Evolutionary conservation across 2,888 invertebrate genomes (phyloP).

Genomic region (Theodoxus fluviatilis): DNA sequence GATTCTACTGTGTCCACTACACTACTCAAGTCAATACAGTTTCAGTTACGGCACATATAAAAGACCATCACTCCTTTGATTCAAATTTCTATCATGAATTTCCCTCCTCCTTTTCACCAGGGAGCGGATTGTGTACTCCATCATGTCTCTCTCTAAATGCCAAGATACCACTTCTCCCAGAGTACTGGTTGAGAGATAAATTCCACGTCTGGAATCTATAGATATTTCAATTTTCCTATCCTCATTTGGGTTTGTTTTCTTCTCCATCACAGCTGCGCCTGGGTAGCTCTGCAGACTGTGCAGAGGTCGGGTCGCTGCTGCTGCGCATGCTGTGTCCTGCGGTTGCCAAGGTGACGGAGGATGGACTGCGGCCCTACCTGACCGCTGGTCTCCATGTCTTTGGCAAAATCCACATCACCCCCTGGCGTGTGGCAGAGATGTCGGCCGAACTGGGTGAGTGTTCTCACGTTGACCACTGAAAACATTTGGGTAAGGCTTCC

Average conservation of each 20-base stretch:
- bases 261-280: constrained; percentile 53
- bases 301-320: constrained; percentile 71
- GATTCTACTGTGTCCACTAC: too few relatives aligned
- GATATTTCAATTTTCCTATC: background rate
- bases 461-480: too few relatives aligned
- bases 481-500: too few relatives aligned
- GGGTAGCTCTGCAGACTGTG: constrained; percentile 56
- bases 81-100: too few relatives aligned
- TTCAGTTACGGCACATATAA: too few relatives aligned
- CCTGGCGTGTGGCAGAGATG: constrained; percentile 89
- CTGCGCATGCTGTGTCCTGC: constrained; percentile 79
- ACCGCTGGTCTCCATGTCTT: constrained; percentile 78
- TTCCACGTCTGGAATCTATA: background rate
- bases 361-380: constrained; percentile 81
- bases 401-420: constrained; percentile 84
- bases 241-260: background rate
- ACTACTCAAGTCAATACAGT: too few relatives aligned
- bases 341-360: constrained; percentile 81
- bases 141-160: too few relatives aligned
- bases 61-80: too few relatives aligned
- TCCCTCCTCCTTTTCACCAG: too few relatives aligned
- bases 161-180: too few relatives aligned
- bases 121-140: too few relatives aligned
- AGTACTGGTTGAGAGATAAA: background rate
- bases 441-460: constrained; percentile 78